Percentiles rank a stretch among this genome's conserved stretches.
Evolutionary conservation across 2,888 invertebrate genomes (phyloP).

Genomic region (Epistrophe grossulariae): DNA sequence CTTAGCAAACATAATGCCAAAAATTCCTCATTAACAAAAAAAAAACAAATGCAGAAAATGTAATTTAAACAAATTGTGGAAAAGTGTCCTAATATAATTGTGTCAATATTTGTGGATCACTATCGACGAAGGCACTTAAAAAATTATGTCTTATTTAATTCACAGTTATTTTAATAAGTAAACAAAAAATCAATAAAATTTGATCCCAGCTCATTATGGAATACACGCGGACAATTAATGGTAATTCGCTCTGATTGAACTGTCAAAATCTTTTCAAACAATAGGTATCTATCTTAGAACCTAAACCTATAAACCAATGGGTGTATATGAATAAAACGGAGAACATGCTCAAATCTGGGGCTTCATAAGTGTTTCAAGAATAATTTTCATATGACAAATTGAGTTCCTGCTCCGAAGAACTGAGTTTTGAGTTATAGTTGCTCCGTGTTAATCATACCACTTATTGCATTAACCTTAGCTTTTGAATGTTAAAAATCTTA

Average conservation of each 20-base stretch:
- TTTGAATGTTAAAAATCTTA: no score
- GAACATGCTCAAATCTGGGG: no score
- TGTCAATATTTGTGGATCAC: neutral
- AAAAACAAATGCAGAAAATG: neutral
- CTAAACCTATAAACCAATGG: no score
- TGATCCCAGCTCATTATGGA: conserved; percentile 59
- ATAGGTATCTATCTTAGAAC: no score
- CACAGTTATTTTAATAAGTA: neutral
- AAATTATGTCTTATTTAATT: neutral
- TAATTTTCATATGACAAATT: no score
- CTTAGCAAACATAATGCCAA: neutral
- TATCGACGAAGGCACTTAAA: neutral
- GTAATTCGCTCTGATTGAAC: conserved; percentile 36
- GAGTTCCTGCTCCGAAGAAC: no score
- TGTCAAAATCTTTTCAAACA: neutral
- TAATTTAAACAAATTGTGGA: neutral
- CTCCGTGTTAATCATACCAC: no score
- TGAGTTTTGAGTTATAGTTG: no score
- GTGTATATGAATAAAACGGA: no score
- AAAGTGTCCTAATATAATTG: neutral
- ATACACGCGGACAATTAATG: conserved; percentile 72
- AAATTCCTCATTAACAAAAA: no score
- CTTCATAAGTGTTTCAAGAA: no score
- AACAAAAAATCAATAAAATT: neutral
- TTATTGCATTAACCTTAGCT: no score